Percentiles rank a stretch among this genome's conserved stretches.
Evolutionary conservation across 2,888 invertebrate species (phyloP).

Genomic region (Caenorhabditis zanzibari): DNA sequence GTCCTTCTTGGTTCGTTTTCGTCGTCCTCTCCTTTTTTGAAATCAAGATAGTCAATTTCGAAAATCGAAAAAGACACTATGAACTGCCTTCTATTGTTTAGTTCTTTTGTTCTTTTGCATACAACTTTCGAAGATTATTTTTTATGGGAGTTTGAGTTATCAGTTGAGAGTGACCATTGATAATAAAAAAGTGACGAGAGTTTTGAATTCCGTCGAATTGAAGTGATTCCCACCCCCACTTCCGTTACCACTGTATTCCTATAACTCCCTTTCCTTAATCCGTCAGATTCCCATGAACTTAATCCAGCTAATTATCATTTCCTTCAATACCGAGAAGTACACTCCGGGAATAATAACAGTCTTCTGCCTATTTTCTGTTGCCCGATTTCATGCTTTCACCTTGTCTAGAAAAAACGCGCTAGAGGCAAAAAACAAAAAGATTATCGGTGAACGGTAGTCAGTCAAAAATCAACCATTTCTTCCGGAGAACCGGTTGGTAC

Average conservation of each 20-base stretch:
- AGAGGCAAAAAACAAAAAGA: constrained; percentile 34
- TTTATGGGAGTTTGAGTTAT: neutral
- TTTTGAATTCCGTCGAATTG: neutral
- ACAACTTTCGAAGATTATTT: constrained; percentile 1
- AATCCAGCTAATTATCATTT: constrained; percentile 26
- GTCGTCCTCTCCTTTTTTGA: constrained; percentile 11
- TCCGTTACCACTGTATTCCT: constrained; percentile 9
- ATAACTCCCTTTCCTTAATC: neutral
- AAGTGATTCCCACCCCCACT: neutral
- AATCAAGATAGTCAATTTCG: constrained; percentile 17
- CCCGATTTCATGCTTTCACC: neutral
- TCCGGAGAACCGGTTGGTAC: constrained; percentile 19
- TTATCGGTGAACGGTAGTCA: constrained; percentile 25
- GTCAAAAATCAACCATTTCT: neutral
- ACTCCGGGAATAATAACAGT: constrained; percentile 32
- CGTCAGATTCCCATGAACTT: constrained; percentile 27
- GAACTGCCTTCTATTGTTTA: neutral
- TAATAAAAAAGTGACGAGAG: constrained; percentile 1
- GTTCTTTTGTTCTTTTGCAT: neutral
- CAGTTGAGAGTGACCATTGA: neutral
- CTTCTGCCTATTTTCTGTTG: constrained; percentile 8
- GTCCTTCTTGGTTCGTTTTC: neutral
- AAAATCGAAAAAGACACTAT: neutral
- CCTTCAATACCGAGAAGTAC: constrained; percentile 25
- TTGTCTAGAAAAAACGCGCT: neutral